Evolutionary conservation across 2,888 invertebrate genomes (phyloP), one percentile per base, ranked within the genome.

Genomic region (Caenorhabditis virilis): DNA sequence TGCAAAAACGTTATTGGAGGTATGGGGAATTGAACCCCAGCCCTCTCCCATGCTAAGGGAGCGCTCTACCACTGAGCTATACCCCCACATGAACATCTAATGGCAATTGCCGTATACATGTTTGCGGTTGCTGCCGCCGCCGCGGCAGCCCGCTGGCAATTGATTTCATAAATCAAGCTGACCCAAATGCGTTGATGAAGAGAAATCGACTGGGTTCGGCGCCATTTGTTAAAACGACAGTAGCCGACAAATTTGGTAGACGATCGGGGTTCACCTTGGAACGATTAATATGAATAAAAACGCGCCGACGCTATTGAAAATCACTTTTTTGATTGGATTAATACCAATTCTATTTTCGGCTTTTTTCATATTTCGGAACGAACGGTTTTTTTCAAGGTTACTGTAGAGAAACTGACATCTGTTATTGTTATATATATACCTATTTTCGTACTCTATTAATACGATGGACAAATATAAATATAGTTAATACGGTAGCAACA

Each of bases 31-130:
- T 69, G 73, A 73, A 73, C 71, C 73, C 73, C 73, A 73, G 74
- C 63, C 73, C 69, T 76, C 76, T 76, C 72, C 68, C 76, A 74
- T 76, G 76, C 76, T 74, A 76, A 76, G 76, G 70, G 76, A 76
- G 76, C 76, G 76, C 76, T 76, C 76, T 76, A 76, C 76, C 76
- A 69, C 75, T 75, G 75, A 75, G 73, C 75, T 75, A 75, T 73
- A 73, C 65, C 74, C 74, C 74, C 74, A 42, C 18, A 13, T 13
- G 30, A 30, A n/a, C 11, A n/a, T 36, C 16, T 36, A 36, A n/a
- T 36, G 6, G 5, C n/a, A n/a, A n/a, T n/a, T n/a, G n/a, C n/a
- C n/a, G n/a, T n/a, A n/a, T n/a, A n/a, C n/a, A n/a, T n/a, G 7
- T 38, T 38, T 6, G 7, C 38, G n/a, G 38, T 6, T n/a, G 18